A percentile compares a stretch with the other conserved stretches of the same genome.
Evolutionary conservation across 2,888 invertebrate species (phyloP).

Genomic region (Diarsia mendica): DNA sequence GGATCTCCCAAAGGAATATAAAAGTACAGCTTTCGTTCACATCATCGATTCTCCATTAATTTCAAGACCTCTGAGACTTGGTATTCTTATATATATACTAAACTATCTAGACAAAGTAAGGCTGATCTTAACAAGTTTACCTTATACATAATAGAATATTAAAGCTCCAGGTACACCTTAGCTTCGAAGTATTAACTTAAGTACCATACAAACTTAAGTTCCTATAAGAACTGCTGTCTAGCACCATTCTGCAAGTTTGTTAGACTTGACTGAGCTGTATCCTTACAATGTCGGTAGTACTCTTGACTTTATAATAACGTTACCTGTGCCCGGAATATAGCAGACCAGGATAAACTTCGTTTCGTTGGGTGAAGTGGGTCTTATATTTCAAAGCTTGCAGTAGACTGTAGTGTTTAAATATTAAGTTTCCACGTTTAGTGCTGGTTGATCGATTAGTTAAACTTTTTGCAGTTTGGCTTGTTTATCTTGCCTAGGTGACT

Average conservation of each 20-base stretch:
- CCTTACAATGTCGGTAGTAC: neutral
- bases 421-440: neutral
- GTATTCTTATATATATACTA: slow-evolving; percentile 8
- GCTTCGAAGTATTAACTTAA: slow-evolving; percentile 28
- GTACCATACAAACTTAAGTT: slow-evolving; percentile 33
- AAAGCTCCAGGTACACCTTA: slow-evolving; percentile 21
- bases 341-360: neutral
- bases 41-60: slow-evolving; percentile 17
- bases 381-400: neutral
- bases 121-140: slow-evolving; percentile 25
- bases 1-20: slow-evolving; percentile 16
- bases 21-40: slow-evolving; percentile 8
- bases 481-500: no score
- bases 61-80: slow-evolving; percentile 12
- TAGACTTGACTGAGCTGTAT: slow-evolving; percentile 16
- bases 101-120: neutral
- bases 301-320: neutral
- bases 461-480: no score
- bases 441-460: neutral
- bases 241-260: slow-evolving; percentile 31
- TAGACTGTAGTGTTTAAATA: neutral
- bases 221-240: slow-evolving; percentile 8
- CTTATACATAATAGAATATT: slow-evolving; percentile 50
- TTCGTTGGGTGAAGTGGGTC: neutral
- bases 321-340: slow-evolving; percentile 1